These are phyloP conservation scores for Tamias sibiricus DNA, from an alignment of 2,113 vertebrate species.

Conservation along the genomic window DNA sequence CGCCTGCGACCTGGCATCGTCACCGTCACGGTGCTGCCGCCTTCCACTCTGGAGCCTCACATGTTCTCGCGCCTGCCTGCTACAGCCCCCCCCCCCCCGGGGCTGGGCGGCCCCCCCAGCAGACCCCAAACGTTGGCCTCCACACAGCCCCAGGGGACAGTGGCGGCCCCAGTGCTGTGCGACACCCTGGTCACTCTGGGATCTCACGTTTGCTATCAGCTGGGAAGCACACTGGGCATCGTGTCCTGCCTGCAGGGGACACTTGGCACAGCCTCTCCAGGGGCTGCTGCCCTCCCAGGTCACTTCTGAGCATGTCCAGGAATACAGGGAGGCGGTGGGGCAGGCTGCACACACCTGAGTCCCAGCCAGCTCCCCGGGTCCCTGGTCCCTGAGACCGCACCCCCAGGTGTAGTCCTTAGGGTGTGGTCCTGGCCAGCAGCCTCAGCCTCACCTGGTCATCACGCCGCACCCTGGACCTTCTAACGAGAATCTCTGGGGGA, in stretches of 20 bases:
- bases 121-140: neutral
- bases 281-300: neutral
- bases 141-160: no score
- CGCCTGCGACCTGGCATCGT: rapidly evolving
- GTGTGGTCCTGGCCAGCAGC: neutral
- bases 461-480: neutral
- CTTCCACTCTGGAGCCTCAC: neutral
- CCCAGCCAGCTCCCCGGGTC: rapidly evolving
- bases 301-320: neutral
- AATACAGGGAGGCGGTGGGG: no score
- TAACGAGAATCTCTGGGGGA: neutral
- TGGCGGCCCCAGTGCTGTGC: neutral
- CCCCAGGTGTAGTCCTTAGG: no score
- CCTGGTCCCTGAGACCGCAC: neutral
- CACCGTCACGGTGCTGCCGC: rapidly evolving
- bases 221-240: no score
- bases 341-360: rapidly evolving
- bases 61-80: rapidly evolving
- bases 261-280: no score
- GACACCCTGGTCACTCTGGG: neutral
- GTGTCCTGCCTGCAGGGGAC: neutral
- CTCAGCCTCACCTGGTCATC: neutral
- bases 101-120: no score
- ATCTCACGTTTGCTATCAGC: rapidly evolving
- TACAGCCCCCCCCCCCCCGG: neutral